Conservation (phyloP, 2,888 invertebrate species). For the Coecobrya sp. region DNA sequence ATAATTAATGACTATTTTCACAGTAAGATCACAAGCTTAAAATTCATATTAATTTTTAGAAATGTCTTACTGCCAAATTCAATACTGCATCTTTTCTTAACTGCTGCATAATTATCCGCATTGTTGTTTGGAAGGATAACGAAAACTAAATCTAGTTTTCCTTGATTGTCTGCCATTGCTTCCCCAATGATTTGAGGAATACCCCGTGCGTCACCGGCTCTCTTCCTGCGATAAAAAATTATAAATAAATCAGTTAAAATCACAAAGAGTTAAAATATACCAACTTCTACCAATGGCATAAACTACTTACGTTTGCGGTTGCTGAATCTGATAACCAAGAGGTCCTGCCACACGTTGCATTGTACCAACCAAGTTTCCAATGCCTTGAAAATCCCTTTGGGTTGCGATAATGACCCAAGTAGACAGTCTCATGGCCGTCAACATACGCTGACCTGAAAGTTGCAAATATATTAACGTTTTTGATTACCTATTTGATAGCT, state of each 20-base stretch:
- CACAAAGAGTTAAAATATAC: background rate
- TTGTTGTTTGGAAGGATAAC: slow-evolving; percentile 88
- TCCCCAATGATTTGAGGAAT: slow-evolving; percentile 44
- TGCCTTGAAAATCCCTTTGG: slow-evolving; percentile 1
- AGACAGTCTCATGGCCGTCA: background rate
- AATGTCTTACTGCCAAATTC: slow-evolving; percentile 83
- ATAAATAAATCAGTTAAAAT: background rate
- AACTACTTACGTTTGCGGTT: slow-evolving; percentile 52
- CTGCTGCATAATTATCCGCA: slow-evolving; percentile 89
- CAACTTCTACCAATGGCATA: too few species aligned
- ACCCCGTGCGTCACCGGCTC: background rate
- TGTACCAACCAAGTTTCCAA: slow-evolving; percentile 54
- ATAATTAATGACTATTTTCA: background rate
- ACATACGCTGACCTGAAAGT: slow-evolving; percentile 57
- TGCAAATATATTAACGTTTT: too few species aligned
- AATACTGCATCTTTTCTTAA: slow-evolving; percentile 88
- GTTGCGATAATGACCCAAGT: slow-evolving; percentile 57
- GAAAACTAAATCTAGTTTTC: slow-evolving; percentile 88
- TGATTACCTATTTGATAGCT: too few species aligned
- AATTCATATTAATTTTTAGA: too few species aligned
- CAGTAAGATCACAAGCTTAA: too few species aligned
- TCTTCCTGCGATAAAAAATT: background rate
- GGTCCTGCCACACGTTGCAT: slow-evolving; percentile 54
- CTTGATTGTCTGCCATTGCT: slow-evolving; percentile 14
- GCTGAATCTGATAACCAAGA: slow-evolving; percentile 49